phyloP scores from a whole-genome alignment of 2,113 vertebrate genomes.

The Microcebus lehilahytsara region DNA sequence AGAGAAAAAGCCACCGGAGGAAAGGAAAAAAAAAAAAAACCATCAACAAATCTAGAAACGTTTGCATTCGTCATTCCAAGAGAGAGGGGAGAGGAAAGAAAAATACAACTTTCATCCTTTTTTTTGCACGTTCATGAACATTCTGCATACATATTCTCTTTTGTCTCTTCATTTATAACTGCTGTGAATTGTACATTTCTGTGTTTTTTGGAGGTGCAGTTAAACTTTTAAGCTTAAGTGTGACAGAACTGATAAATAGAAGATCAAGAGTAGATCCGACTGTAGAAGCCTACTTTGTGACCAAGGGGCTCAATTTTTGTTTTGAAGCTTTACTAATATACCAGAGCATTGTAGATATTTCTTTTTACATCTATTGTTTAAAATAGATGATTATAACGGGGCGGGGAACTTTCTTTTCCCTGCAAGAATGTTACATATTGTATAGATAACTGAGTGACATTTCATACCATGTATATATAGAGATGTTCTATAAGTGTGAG shows the following conservation, averaged over 20 bases:
- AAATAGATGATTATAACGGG: constrained; percentile 98
- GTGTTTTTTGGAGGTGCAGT: constrained; percentile 77
- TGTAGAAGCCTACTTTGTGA: constrained; percentile 85
- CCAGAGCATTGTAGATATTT: constrained; percentile 92
- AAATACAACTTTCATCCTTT: constrained; percentile 68
- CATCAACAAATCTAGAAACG: constrained; percentile 70
- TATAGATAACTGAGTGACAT: constrained; percentile 95
- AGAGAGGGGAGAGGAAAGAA: constrained; percentile 52
- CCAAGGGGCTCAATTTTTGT: constrained; percentile 86
- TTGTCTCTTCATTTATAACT: constrained; percentile 79
- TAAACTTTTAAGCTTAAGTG: constrained; percentile 77
- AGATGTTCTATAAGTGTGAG: constrained; percentile 99
- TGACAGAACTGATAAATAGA: constrained; percentile 77
- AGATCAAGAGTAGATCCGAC: constrained; percentile 75
- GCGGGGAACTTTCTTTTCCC: constrained; percentile 90
- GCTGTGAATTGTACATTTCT: constrained; percentile 80
- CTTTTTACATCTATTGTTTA: constrained; percentile 96
- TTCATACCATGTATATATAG: constrained; percentile 97
- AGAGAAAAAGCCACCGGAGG: constrained; percentile 81
- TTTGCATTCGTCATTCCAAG: constrained; percentile 80
- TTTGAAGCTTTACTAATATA: constrained; percentile 96
- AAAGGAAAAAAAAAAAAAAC: constrained; percentile 72
- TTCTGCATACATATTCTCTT: constrained; percentile 69
- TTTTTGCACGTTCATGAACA: constrained; percentile 82
- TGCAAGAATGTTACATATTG: constrained; percentile 96